A percentile compares a stretch with the other conserved stretches of the same genome.
These are phyloP conservation scores for Catocala nupta DNA, from an alignment of 2,888 invertebrate species.

Conservation along the genomic window DNA sequence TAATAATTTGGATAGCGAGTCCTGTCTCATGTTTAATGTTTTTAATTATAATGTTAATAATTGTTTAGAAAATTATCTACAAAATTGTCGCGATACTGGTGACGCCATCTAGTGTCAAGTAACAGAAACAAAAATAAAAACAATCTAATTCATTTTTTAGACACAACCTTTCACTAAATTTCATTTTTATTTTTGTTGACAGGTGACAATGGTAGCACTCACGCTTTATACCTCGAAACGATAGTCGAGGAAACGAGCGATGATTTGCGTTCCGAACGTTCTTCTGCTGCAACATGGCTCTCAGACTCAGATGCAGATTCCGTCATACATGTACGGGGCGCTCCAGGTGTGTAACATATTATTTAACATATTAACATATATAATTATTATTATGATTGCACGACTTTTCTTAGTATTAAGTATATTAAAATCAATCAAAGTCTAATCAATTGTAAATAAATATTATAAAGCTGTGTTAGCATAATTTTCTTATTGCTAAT, in stretches of 20 bases:
- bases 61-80: too few relatives aligned
- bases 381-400: too few relatives aligned
- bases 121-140: conserved; percentile 11
- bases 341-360: conserved; percentile 56
- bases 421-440: too few relatives aligned
- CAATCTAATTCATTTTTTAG: background rate
- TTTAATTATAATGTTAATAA: too few relatives aligned
- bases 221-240: conserved; percentile 93
- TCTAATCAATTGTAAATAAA: too few relatives aligned
- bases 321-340: conserved; percentile 90
- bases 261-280: conserved; percentile 92
- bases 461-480: too few relatives aligned
- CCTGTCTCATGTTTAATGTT: too few relatives aligned
- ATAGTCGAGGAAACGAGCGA: conserved; percentile 96
- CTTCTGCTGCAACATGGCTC: conserved; percentile 88
- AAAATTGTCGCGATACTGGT: background rate
- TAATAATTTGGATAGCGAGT: too few relatives aligned
- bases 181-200: conserved; percentile 48
- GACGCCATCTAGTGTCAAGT: conserved; percentile 62
- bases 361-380: too few relatives aligned
- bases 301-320: conserved; percentile 94
- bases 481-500: too few relatives aligned
- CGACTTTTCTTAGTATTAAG: too few relatives aligned
- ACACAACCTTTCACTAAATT: background rate
- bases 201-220: conserved; percentile 84